phyloP scores from a whole-genome alignment of 2,888 invertebrate genomes.

The Stenoptilia bipunctidactyla region DNA sequence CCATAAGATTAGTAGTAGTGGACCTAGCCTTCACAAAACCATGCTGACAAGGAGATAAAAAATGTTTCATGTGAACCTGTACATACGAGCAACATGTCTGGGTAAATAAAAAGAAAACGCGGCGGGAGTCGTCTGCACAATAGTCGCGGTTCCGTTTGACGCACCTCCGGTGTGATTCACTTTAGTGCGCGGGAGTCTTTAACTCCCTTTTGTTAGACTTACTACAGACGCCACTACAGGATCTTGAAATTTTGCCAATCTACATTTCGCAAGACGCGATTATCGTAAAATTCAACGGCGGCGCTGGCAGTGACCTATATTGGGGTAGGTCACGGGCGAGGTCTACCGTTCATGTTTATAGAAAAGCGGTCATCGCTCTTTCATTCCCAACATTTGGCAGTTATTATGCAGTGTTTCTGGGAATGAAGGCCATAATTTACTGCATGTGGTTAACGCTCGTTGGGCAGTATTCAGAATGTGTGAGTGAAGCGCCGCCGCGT shows the following conservation, averaged over 20 bases:
- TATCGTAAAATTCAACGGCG: slow-evolving; percentile 56
- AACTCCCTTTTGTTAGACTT: slow-evolving; percentile 46
- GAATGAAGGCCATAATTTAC: background rate
- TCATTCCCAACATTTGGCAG: background rate
- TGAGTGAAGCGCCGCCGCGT: slow-evolving; percentile 1
- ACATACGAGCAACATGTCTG: slow-evolving; percentile 8
- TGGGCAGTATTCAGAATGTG: background rate
- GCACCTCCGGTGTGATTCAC: slow-evolving; percentile 33
- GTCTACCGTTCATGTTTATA: slow-evolving; percentile 3
- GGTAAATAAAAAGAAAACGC: slow-evolving; percentile 26
- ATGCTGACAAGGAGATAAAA: no score
- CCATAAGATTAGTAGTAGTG: no score
- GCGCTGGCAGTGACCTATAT: slow-evolving; percentile 59
- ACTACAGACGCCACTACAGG: slow-evolving; percentile 57
- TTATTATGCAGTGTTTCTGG: slow-evolving; percentile 1
- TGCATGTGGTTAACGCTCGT: background rate
- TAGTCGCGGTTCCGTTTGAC: background rate
- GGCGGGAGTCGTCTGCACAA: slow-evolving; percentile 3
- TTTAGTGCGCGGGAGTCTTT: slow-evolving; percentile 16
- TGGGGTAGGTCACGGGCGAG: slow-evolving; percentile 51
- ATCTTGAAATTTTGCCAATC: slow-evolving; percentile 68
- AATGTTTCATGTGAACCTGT: no score
- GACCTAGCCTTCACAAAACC: no score
- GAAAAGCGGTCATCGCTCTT: slow-evolving; percentile 1
- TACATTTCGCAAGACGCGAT: slow-evolving; percentile 49